A percentile compares a stretch with the other conserved stretches of the same genome.
These are phyloP conservation scores for Lordiphosa andalusiaca DNA, from an alignment of 2,888 invertebrate species.

Conservation along the genomic window DNA sequence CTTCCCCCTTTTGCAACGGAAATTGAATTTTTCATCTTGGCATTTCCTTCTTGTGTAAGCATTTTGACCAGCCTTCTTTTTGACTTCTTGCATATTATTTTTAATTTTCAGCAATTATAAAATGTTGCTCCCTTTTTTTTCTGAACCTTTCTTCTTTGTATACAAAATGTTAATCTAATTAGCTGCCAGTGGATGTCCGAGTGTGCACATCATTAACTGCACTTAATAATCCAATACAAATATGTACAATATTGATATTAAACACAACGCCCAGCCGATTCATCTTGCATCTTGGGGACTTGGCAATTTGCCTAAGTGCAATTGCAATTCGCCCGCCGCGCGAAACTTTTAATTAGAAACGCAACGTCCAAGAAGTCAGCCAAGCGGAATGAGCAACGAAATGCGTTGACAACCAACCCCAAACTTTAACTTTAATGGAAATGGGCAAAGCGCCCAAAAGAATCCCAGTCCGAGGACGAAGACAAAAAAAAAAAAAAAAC, in stretches of 20 bases:
- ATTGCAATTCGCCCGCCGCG: constrained; percentile 24
- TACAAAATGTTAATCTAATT: constrained; percentile 70
- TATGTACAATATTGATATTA: not conserved
- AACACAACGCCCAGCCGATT: not conserved
- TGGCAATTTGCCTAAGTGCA: constrained; percentile 71
- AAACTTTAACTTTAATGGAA: constrained; percentile 44
- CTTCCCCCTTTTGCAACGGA: constrained; percentile 37
- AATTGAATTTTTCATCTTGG: constrained; percentile 55
- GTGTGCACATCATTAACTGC: constrained; percentile 67
- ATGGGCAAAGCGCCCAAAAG: constrained; percentile 36
- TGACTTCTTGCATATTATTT: constrained; percentile 34
- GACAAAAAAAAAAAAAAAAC: constrained; percentile 48
- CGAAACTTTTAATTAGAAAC: constrained; percentile 70
- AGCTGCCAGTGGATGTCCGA: constrained; percentile 57
- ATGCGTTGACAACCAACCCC: constrained; percentile 66
- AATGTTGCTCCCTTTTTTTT: constrained; percentile 49
- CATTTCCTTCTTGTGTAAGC: constrained; percentile 4
- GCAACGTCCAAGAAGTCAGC: constrained; percentile 64
- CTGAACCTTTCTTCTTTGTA: constrained; percentile 22
- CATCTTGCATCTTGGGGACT: not conserved
- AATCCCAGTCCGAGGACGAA: constrained; percentile 12
- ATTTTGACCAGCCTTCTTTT: not conserved
- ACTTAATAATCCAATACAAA: constrained; percentile 42
- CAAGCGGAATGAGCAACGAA: constrained; percentile 69
- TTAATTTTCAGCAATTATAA: constrained; percentile 60